A percentile compares a stretch with the other conserved stretches of the same genome.
phyloP scores from a whole-genome alignment of 2,888 invertebrate genomes.

The Nephrotoma flavescens region DNA sequence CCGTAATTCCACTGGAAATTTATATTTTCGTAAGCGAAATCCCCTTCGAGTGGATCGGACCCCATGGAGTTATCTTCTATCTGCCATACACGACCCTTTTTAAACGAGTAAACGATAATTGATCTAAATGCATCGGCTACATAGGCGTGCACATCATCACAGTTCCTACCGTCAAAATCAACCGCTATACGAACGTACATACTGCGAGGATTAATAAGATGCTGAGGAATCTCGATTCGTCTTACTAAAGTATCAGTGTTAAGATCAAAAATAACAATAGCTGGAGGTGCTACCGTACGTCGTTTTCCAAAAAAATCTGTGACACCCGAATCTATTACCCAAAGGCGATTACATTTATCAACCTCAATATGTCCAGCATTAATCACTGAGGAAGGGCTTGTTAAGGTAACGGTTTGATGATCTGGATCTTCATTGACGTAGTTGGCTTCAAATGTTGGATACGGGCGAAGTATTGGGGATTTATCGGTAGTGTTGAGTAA shows the following conservation, averaged over 20 bases:
- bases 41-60: not conserved
- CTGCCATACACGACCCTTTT: not conserved
- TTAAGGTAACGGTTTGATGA: not conserved
- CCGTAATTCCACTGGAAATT: not conserved
- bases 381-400: slow-evolving; percentile 35
- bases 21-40: not conserved
- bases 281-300: slow-evolving; percentile 41
- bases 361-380: slow-evolving; percentile 59
- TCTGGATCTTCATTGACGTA: slow-evolving; percentile 33
- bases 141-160: not conserved
- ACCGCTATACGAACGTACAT: slow-evolving; percentile 44
- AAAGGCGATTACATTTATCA: slow-evolving; percentile 64
- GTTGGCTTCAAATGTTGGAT: slow-evolving; percentile 66
- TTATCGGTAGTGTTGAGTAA: slow-evolving; percentile 27
- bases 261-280: slow-evolving; percentile 56
- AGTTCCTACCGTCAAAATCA: not conserved
- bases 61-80: not conserved
- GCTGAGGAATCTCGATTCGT: slow-evolving; percentile 49
- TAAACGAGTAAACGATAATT: not conserved
- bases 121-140: not conserved
- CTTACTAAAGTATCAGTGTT: slow-evolving; percentile 58
- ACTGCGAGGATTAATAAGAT: slow-evolving; percentile 53
- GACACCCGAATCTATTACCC: slow-evolving; percentile 69
- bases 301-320: slow-evolving; percentile 50
- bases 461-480: slow-evolving; percentile 57